Evolutionary conservation across 2,888 invertebrate species (phyloP), one percentile per base, ranked within the genome.

Genomic region (Anthoptus insignis): DNA sequence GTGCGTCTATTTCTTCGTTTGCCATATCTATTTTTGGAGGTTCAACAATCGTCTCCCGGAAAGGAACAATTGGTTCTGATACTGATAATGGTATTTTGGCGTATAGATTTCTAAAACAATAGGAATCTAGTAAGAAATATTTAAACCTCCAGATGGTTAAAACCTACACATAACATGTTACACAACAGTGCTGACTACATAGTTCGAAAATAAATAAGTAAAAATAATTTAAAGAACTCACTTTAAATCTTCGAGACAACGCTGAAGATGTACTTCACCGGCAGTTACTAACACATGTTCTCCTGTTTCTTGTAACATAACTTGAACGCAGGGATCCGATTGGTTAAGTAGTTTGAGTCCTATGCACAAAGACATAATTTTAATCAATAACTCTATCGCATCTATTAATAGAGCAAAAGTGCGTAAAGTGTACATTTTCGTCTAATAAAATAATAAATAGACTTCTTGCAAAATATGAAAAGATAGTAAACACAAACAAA

Each of bases 181-280:
- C n/a, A n/a, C n/a, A n/a, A n/a, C n/a, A n/a, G n/a, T n/a, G n/a
- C n/a, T n/a, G n/a, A n/a, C n/a, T n/a, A n/a, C n/a, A n/a, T n/a
- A n/a, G n/a, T n/a, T n/a, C n/a, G n/a, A n/a, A n/a, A n/a, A n/a
- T n/a, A n/a, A n/a, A n/a, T n/a, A n/a, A n/a, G n/a, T n/a, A n/a
- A n/a, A n/a, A n/a, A n/a, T 14, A 37, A 37, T 14, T 37, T 4
- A 14, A 37, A 42, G 7, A 11, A 78, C 87, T 85, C 77, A 93
- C 94, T 95, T 96, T 59, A 99, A 94, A 91, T 99, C 99, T 81
- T 98, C 97, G 5, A 99, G 92, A 88, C 99, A 99, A 80, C 99
- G 96, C 82, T 99, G 98, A 59, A 99, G 94, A 88, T 99, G 99
- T 1, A 99, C 97, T 91, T 99, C 99, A 0, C 99, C 99, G 1